phyloP scores from a whole-genome alignment of 2,113 vertebrate species.

The Zonotrichia leucophrys region DNA sequence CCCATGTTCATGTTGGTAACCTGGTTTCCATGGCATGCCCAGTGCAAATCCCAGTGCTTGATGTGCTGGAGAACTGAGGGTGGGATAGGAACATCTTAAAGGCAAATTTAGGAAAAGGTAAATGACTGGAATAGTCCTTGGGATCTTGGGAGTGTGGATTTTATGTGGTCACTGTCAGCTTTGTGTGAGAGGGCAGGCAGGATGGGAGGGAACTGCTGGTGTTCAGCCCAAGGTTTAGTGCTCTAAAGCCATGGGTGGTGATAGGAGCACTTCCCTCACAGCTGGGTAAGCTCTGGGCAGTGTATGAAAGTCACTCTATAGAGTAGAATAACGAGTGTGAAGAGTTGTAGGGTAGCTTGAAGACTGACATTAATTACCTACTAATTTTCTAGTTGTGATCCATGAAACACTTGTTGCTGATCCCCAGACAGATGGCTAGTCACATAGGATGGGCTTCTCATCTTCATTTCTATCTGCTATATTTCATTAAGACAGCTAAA shows the following conservation, averaged over 20 bases:
- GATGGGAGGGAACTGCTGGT: background rate
- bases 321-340: background rate
- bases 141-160: background rate
- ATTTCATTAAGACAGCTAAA: slow-evolving; percentile 63
- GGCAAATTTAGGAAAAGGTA: background rate
- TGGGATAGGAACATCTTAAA: background rate
- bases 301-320: background rate
- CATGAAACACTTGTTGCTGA: slow-evolving; percentile 38
- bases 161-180: background rate
- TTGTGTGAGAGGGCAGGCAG: background rate
- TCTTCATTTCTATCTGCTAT: slow-evolving; percentile 65
- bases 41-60: background rate
- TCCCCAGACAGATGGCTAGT: slow-evolving; percentile 64
- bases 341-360: background rate
- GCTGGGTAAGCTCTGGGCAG: background rate
- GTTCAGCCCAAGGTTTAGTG: background rate
- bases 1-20: rapidly evolving
- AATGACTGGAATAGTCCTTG: background rate
- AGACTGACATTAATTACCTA: slow-evolving; percentile 46
- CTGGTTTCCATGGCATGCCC: background rate
- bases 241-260: background rate
- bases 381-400: slow-evolving; percentile 48
- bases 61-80: background rate
- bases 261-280: rapidly evolving
- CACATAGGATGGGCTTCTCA: slow-evolving; percentile 31